A percentile compares a stretch with the other conserved stretches of the same genome.
These are phyloP conservation scores for Hololepta plana DNA, from an alignment of 2,888 invertebrate species.

Conservation along the genomic window DNA sequence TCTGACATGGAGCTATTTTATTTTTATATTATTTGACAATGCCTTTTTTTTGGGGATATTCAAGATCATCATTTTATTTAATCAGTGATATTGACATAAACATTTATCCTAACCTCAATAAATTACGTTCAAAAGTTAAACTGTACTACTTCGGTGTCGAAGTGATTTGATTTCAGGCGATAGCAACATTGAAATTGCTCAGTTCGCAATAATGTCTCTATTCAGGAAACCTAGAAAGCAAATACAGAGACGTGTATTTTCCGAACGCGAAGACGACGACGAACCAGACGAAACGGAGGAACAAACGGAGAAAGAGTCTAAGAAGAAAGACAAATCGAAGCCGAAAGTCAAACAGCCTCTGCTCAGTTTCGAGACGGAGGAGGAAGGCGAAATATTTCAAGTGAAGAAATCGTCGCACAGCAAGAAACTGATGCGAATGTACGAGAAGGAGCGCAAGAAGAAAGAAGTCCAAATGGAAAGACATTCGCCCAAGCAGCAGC, in stretches of 20 bases:
- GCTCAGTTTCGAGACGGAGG: slow-evolving; percentile 67
- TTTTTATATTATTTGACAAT: no score
- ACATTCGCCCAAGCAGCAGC: slow-evolving; percentile 16
- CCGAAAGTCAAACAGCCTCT: slow-evolving; percentile 36
- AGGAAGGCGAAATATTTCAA: slow-evolving; percentile 78
- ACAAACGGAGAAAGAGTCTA: slow-evolving; percentile 12
- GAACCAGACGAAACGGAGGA: slow-evolving; percentile 17
- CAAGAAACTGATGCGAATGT: slow-evolving; percentile 68
- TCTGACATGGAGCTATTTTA: no score
- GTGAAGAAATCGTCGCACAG: slow-evolving; percentile 92
- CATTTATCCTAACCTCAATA: background rate
- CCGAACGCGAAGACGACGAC: slow-evolving; percentile 36
- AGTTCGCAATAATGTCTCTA: slow-evolving; percentile 42
- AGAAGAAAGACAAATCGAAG: slow-evolving; percentile 17
- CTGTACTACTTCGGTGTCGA: background rate
- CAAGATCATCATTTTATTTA: no score
- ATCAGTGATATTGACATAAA: no score
- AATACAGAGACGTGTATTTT: slow-evolving; percentile 60
- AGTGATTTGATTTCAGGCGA: background rate
- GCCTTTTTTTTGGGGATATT: no score
- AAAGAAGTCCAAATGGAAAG: slow-evolving; percentile 29
- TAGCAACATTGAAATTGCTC: slow-evolving; percentile 1
- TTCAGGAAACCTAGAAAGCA: slow-evolving; percentile 79
- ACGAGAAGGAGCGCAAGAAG: slow-evolving; percentile 57
- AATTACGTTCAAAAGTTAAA: background rate